These are phyloP conservation scores for Psephotus haematonotus DNA, from an alignment of 2,113 vertebrate species.

Conservation along the genomic window DNA sequence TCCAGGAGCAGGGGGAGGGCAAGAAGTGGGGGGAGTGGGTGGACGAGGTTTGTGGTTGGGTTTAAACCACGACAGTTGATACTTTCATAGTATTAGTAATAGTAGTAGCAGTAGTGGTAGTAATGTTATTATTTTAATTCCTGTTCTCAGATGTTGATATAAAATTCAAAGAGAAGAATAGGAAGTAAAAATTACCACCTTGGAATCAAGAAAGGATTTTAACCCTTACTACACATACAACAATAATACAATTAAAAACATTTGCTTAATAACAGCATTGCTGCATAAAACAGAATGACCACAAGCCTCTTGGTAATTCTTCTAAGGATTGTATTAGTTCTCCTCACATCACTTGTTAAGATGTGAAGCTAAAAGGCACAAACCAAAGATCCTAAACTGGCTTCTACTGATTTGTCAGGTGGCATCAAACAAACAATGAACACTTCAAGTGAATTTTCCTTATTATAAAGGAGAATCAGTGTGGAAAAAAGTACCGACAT, in stretches of 20 bases:
- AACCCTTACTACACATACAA: neutral
- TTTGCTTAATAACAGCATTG: neutral
- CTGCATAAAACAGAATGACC: neutral
- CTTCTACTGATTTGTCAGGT: neutral
- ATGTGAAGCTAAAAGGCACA: neutral
- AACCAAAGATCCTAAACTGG: neutral
- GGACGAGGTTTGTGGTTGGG: no score
- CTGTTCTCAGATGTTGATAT: neutral
- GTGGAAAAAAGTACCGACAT: neutral
- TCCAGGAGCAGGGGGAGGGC: no score
- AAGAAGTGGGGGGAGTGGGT: no score
- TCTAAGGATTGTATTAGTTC: neutral
- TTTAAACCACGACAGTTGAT: no score
- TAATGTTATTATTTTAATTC: neutral
- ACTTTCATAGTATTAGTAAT: neutral
- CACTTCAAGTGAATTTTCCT: neutral
- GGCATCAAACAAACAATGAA: neutral
- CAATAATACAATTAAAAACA: neutral
- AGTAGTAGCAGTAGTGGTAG: neutral
- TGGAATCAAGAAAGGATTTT: neutral
- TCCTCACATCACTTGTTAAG: neutral
- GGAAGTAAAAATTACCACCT: neutral
- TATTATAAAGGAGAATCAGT: neutral
- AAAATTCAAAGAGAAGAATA: neutral
- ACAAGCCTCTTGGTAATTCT: neutral